phyloP scores from a whole-genome alignment of 2,888 invertebrate genomes.

The Eristalis tenax region DNA sequence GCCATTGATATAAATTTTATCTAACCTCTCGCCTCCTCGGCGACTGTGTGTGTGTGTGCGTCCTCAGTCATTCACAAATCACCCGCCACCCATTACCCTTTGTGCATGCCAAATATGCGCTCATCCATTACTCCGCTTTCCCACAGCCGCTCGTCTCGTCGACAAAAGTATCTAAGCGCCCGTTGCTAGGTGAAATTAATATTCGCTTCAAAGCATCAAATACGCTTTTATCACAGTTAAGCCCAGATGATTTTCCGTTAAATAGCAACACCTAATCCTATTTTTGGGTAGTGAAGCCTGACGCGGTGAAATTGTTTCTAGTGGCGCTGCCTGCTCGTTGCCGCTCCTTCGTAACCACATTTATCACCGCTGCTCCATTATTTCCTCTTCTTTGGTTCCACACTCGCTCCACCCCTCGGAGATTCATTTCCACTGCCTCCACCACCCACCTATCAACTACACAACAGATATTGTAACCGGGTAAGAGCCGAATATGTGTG shows the following conservation, averaged over 20 bases:
- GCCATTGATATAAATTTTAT: slow-evolving; percentile 69
- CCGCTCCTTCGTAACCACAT: slow-evolving; percentile 57
- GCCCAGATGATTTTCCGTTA: slow-evolving; percentile 69
- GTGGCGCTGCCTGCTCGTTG: neutral
- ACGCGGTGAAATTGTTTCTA: neutral
- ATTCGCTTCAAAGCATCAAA: slow-evolving; percentile 68
- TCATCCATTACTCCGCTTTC: slow-evolving; percentile 39
- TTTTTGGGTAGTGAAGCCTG: slow-evolving; percentile 51
- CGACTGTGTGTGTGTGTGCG: neutral
- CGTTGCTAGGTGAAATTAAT: slow-evolving; percentile 68
- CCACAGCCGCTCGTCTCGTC: slow-evolving; percentile 7
- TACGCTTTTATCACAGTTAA: slow-evolving; percentile 64
- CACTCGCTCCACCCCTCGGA: neutral
- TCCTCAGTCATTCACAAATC: slow-evolving; percentile 38
- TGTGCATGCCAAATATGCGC: slow-evolving; percentile 43
- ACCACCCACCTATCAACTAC: slow-evolving; percentile 9
- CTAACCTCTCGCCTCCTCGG: slow-evolving; percentile 36
- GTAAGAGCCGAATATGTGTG: slow-evolving; percentile 9
- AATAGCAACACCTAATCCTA: slow-evolving; percentile 71
- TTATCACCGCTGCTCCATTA: slow-evolving; percentile 54
- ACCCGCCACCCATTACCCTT: slow-evolving; percentile 22
- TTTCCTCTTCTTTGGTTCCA: slow-evolving; percentile 15
- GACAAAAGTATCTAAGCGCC: slow-evolving; percentile 57
- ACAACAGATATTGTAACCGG: neutral
- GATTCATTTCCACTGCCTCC: neutral